A percentile compares a stretch with the other conserved stretches of the same genome.
Conservation (phyloP, 2,797 vertebrate species). For the Mormyrops boulengeri region DNA sequence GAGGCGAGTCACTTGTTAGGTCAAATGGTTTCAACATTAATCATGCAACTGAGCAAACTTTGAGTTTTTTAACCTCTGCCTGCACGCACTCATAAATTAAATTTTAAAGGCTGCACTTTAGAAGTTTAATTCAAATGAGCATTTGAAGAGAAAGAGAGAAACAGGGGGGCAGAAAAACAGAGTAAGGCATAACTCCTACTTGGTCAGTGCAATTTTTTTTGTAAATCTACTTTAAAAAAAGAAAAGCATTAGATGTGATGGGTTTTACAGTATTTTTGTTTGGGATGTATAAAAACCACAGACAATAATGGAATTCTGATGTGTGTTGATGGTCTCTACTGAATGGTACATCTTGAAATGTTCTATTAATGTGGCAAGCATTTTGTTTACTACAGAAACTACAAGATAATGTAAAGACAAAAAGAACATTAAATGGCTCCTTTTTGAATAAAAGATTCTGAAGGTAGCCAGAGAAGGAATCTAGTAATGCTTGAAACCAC, state of each 20-base stretch:
- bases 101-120: background rate
- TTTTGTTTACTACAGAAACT: background rate
- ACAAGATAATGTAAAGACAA: background rate
- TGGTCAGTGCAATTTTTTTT: background rate
- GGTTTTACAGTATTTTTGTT: background rate
- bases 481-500: background rate
- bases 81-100: constrained; percentile 9
- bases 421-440: background rate
- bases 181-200: background rate
- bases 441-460: background rate
- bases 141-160: background rate
- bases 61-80: constrained; percentile 26
- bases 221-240: background rate
- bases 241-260: background rate
- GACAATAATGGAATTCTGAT: background rate
- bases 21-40: constrained; percentile 31
- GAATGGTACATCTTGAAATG: background rate
- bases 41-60: constrained; percentile 26
- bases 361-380: background rate
- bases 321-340: background rate
- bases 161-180: background rate
- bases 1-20: constrained; percentile 25
- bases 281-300: background rate
- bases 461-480: background rate
- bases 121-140: constrained; percentile 10